Evolutionary conservation across 2,113 vertebrate genomes (phyloP).

Genomic region (Sturnus vulgaris): DNA sequence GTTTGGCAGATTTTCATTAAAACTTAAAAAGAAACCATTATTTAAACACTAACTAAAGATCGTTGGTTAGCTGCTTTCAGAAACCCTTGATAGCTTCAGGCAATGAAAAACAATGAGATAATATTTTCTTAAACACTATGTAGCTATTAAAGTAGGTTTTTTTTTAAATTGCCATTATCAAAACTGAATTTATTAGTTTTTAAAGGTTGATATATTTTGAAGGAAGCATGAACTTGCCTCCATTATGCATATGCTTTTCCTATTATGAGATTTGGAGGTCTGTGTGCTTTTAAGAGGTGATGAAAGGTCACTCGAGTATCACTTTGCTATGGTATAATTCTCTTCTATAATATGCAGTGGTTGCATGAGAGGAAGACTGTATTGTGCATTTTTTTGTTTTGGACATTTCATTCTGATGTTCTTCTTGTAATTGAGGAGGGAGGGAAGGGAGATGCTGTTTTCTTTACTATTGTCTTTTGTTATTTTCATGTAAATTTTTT

Average conservation of each 20-base stretch:
- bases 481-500: not conserved
- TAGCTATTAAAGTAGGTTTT: not conserved
- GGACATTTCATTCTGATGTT: not conserved
- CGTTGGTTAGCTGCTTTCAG: not conserved
- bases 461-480: not conserved
- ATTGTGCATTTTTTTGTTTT: not conserved
- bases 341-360: rapidly evolving
- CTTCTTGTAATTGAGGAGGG: not conserved
- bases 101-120: not conserved
- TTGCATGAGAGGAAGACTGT: not conserved
- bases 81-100: slow-evolving; percentile 16
- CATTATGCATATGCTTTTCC: not conserved
- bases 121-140: not conserved
- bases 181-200: not conserved
- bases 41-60: not conserved
- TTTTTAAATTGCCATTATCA: not conserved
- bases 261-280: not conserved
- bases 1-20: slow-evolving; percentile 23
- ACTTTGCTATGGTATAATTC: not conserved
- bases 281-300: not conserved
- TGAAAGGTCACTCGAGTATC: not conserved
- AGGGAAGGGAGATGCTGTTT: not conserved
- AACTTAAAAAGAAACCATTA: not conserved
- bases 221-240: not conserved
- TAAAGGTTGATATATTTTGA: not conserved